Base-by-base conservation (phyloP, 2,797 vertebrate species). In the Sphenopsis melanotis region DNA sequence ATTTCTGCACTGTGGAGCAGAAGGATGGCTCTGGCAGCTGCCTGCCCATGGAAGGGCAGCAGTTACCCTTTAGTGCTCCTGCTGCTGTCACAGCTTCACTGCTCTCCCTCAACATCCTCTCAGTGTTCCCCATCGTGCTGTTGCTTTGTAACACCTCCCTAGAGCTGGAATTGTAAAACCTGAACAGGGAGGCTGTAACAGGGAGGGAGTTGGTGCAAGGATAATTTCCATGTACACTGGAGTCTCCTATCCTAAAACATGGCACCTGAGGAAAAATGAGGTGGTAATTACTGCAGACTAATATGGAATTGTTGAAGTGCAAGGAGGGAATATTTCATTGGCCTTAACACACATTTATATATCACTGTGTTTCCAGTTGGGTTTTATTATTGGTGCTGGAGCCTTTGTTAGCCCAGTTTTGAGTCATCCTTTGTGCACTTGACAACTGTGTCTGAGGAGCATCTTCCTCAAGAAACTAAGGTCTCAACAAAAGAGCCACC, bases 401-500 rank as follows among this genome's bases (percentile, higher is more conserved):
- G 23, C 42, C 59, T 82, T 56, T 0, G 0, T 26, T 41, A 83
- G 47, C 30, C 44, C 70, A 53, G 46, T 57, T 89, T 78, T 12
- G 32, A 57, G 57, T 24, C 2, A 4, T 61, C 60, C 63, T 52
- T 2, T 0, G 5, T 66, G 50, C 29, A 13, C 16, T 10, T 44
- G 13, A 15, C 15, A 6, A 0, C 36, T 75, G 36, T 18, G 36
- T 87, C 37, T 77, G 79, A 49, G 60, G 7, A 18, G 14, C 27
- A 5, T 47, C 49, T 64, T 72, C 56, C 36, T 57, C 69, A 61
- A 42, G 52, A 74, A 64, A 47, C 15, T 19, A 15, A 47, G 2
- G 3, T 87, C 56, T 93, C 36, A 19, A 91, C 29, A 94, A 84
- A 92, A 66, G 59, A 96, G 41, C 75, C 87, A 76, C 42, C 82